phyloP scores from a whole-genome alignment of 2,113 vertebrate species.

The Rhipidura dahli region DNA sequence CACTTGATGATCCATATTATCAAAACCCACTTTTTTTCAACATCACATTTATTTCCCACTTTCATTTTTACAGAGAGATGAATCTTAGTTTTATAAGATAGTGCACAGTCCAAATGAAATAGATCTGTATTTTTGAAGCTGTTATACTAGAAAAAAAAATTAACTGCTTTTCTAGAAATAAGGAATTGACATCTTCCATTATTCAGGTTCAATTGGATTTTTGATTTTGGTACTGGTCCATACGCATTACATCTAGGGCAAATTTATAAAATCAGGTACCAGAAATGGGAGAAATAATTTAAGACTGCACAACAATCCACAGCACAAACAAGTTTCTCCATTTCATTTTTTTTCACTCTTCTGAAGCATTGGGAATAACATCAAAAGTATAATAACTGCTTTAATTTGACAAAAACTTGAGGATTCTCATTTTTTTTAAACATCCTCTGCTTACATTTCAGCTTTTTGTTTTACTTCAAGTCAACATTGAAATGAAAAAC shows the following conservation, averaged over 20 bases:
- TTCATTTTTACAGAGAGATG: background rate
- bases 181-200: background rate
- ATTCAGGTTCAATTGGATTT: background rate
- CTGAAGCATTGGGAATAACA: background rate
- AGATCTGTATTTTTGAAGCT: background rate
- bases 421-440: background rate
- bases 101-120: background rate
- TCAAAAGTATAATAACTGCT: background rate
- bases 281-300: background rate
- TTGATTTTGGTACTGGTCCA: background rate
- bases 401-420: background rate
- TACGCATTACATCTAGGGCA: background rate
- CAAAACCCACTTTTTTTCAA: background rate
- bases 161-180: background rate
- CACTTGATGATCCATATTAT: background rate
- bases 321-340: accelerated
- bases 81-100: background rate
- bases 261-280: background rate
- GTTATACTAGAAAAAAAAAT: background rate
- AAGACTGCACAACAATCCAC: background rate
- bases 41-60: background rate
- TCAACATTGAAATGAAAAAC: background rate
- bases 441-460: background rate
- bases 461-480: background rate
- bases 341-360: background rate